Evolutionary conservation across 2,113 vertebrate genomes (phyloP).

Genomic region (Leucosticte australis): DNA sequence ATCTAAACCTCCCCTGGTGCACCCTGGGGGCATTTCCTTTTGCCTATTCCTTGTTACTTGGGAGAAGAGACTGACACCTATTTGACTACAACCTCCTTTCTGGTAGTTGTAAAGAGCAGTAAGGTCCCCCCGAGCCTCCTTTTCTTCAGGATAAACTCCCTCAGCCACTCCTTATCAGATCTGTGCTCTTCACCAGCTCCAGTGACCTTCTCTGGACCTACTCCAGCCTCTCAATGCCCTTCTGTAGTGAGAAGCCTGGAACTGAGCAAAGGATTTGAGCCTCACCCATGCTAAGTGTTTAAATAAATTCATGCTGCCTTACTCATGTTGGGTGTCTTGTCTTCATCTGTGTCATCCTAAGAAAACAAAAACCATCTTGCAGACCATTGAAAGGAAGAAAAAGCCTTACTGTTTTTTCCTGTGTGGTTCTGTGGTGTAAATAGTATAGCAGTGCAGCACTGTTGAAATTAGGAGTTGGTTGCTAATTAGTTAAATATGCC

Average conservation of each 20-base stretch:
- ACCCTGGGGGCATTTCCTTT: not conserved
- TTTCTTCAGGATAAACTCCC: not conserved
- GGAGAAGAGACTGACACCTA: not conserved
- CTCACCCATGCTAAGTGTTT: not conserved
- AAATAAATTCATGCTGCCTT: not conserved
- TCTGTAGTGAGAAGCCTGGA: not conserved
- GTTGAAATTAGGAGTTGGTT: not conserved
- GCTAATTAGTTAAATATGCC: not conserved
- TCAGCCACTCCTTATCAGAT: not conserved
- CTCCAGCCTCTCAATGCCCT: not conserved
- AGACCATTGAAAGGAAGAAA: not conserved
- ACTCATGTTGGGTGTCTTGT: not conserved
- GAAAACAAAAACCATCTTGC: not conserved
- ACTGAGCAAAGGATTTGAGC: not conserved
- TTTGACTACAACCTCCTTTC: rapidly evolving
- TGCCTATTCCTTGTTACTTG: not conserved
- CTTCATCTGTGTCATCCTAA: not conserved
- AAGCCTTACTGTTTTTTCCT: not conserved
- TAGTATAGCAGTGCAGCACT: not conserved
- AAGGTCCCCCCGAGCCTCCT: not conserved
- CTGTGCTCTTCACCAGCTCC: not conserved
- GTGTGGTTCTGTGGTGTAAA: not conserved
- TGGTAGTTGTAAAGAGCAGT: not conserved
- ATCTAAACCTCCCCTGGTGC: not conserved
- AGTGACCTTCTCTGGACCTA: rapidly evolving